Conservation (phyloP, 64 coral and sea anemone species). For the Stichodactyla helianthus region DNA sequence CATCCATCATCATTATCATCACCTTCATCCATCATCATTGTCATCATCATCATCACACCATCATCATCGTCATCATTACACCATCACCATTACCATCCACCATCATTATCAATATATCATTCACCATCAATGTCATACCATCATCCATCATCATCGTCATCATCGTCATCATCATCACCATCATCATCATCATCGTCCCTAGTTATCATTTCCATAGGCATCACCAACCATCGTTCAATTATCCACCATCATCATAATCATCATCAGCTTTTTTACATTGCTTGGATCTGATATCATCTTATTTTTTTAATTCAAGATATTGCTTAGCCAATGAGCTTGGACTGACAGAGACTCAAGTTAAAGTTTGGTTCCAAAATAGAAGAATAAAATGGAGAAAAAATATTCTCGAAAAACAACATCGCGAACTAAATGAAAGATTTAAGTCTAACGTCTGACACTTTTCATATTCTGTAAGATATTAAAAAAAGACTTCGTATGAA, state of each 20-base stretch:
- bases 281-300: neutral
- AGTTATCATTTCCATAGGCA: neutral
- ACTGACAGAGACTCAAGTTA: conserved; percentile 58
- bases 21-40: neutral
- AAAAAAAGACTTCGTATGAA: too few relatives aligned
- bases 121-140: neutral
- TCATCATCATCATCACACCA: neutral
- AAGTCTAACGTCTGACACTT: neutral
- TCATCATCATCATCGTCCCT: neutral
- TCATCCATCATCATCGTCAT: neutral
- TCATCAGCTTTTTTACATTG: neutral
- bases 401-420: conserved; percentile 17
- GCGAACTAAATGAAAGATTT: neutral
- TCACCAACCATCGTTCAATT: neutral
- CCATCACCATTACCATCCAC: neutral
- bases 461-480: too few relatives aligned
- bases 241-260: neutral
- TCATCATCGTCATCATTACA: neutral
- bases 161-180: neutral
- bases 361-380: conserved; percentile 71
- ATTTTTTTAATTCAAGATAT: conserved; percentile 7
- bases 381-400: conserved; percentile 70
- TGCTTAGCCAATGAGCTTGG: conserved; percentile 55
- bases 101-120: neutral
- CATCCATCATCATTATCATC: neutral